Base-by-base conservation (phyloP, 2,888 invertebrate genomes). In the Rotaria sp. region DNA sequence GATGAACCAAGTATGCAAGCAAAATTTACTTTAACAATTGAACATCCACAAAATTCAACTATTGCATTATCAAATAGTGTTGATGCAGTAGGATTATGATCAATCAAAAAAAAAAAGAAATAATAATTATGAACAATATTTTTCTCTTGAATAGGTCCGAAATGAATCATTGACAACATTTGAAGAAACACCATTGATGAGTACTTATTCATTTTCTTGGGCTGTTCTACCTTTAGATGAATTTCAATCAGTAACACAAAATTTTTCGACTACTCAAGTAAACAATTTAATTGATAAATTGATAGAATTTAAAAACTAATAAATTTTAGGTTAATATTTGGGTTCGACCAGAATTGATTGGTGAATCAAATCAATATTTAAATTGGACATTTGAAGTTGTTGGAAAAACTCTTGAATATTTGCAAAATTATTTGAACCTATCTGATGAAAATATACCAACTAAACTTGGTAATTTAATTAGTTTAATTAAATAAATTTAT, bases 51-150 rank as follows among this genome's bases (percentile, higher is more conserved):
- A 87, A 80, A 80, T 80, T 94, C 94, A 90, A 88, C 89, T 87
- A 94, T 95, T 15, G 96, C 96, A 52, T 93, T 98, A 86, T 97
- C 96, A 38, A 98, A 98, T 91, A 97, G 96, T 97, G 52, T n/a
- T 35, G 45, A 24, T 50, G 21, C 38, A 30, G 85, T 45, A 45
- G 1, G n/a, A 45, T 26, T 45, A 26, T 80, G 3, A 41, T 45
- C 11, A 3, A 41, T 26, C 45, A 26, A 38, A 41, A 21, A 21
- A 30, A 10, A 18, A 41, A 75, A 26, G 10, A 45, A 21, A 11
- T 74, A 35, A 13, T 8, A 74, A 38, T 74, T 13, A 1, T 74
- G 5, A n/a, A n/a, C n/a, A 15, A 1, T 4, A 1, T 38, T 26
- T 35, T 67, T 30, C 24, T 26, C 18, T 38, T 45, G 45, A 5